Conservation (phyloP, 2,888 invertebrate species). For the Harmothoe impar region DNA sequence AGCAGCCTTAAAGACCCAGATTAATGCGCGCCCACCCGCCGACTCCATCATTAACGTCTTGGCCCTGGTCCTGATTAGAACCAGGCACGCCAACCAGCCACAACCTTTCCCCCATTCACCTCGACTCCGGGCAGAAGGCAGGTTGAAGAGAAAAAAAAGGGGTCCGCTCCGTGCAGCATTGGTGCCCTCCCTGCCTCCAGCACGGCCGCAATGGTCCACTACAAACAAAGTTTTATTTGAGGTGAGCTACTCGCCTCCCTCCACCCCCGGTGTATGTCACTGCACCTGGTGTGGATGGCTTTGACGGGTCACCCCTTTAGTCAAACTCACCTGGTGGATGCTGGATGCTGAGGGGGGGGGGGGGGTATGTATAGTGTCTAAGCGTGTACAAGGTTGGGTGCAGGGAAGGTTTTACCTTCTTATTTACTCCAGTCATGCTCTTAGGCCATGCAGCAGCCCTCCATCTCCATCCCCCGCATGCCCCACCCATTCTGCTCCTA, state of each 20-base stretch:
- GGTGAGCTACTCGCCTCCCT: not conserved
- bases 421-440: not conserved
- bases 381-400: not conserved
- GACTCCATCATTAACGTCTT: constrained; percentile 50
- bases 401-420: not conserved
- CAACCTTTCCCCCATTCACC: not conserved
- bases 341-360: not conserved
- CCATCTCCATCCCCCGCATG: not conserved
- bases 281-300: not conserved
- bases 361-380: not conserved
- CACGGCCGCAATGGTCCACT: constrained; percentile 11
- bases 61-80: constrained; percentile 34
- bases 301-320: not conserved
- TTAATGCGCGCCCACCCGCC: constrained; percentile 41
- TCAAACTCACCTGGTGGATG: not conserved
- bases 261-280: not conserved
- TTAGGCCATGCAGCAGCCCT: not conserved
- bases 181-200: not conserved
- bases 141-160: not conserved
- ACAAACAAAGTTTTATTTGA: constrained; percentile 46
- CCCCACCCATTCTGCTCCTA: not conserved
- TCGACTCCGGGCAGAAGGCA: not conserved
- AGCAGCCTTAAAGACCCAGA: constrained; percentile 52
- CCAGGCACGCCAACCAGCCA: constrained; percentile 22
- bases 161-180: not conserved